Percentiles rank a stretch among this genome's conserved stretches.
Conservation (phyloP, 2,113 vertebrate genomes). For the Sceloporus tristichus region DNA sequence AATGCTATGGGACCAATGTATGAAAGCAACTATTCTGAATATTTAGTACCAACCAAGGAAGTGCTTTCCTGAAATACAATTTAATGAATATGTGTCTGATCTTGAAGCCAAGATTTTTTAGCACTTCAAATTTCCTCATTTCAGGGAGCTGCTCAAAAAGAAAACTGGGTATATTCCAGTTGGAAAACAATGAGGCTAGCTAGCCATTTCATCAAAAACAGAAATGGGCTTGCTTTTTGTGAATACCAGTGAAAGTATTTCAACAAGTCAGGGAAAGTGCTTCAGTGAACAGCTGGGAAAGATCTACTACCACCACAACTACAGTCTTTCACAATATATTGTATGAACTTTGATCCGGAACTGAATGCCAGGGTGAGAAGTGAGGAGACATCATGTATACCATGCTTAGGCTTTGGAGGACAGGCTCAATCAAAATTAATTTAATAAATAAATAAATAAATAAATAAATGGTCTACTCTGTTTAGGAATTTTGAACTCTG, state of each 20-base stretch:
- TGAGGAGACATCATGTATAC: background rate
- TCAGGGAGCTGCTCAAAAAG: conserved; percentile 52
- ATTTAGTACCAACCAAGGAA: conserved; percentile 45
- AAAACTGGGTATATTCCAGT: conserved; percentile 41
- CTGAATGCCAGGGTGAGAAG: background rate
- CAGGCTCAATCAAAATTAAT: background rate
- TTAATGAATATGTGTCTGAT: conserved; percentile 63
- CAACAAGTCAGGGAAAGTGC: background rate
- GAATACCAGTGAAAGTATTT: conserved; percentile 27
- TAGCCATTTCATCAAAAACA: conserved; percentile 59
- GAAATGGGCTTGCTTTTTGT: conserved; percentile 41
- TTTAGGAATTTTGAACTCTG: background rate
- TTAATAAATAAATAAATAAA: background rate
- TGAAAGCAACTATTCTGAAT: conserved; percentile 24
- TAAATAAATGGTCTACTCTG: background rate
- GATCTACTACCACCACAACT: background rate
- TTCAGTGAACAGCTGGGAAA: conserved; percentile 17
- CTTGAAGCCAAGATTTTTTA: conserved; percentile 62
- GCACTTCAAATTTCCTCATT: conserved; percentile 52
- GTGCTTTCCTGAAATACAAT: conserved; percentile 39
- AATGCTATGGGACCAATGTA: conserved; percentile 21
- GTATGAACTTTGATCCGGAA: conserved; percentile 1
- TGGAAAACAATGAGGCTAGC: conserved; percentile 50
- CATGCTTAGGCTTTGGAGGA: background rate
- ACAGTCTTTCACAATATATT: background rate